Evolutionary conservation across 2,113 vertebrate species (phyloP).

Genomic region (Prochilodus magdalenae): DNA sequence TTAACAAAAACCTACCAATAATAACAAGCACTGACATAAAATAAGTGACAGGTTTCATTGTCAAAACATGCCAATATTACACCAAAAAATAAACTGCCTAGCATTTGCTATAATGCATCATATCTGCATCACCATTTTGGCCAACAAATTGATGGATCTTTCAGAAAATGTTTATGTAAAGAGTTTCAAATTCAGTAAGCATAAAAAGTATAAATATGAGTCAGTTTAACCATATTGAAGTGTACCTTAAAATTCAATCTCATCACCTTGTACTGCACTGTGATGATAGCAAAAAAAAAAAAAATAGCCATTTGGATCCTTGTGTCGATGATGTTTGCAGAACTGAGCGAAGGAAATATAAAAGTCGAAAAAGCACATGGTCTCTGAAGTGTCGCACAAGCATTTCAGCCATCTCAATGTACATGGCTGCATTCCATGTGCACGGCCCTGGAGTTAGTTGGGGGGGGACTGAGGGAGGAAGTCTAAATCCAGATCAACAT

Average conservation of each 20-base stretch:
- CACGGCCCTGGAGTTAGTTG: constrained; percentile 16
- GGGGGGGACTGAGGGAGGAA: constrained; percentile 74
- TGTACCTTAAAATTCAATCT: background rate
- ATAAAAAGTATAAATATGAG: background rate
- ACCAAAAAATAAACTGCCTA: background rate
- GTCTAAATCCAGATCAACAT: constrained; percentile 75
- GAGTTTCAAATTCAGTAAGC: background rate
- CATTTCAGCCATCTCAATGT: constrained; percentile 37
- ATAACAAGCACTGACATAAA: background rate
- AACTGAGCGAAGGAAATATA: constrained; percentile 8
- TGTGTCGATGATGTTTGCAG: background rate
- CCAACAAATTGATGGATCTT: background rate
- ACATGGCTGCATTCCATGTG: constrained; percentile 38
- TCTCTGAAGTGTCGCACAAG: constrained; percentile 27
- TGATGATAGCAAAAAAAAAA: background rate
- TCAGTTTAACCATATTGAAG: background rate
- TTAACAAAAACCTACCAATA: too few species aligned
- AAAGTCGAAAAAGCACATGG: constrained; percentile 14
- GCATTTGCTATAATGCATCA: background rate
- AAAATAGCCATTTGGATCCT: background rate
- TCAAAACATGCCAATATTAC: background rate
- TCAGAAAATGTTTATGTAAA: background rate
- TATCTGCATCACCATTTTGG: background rate
- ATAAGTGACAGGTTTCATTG: background rate
- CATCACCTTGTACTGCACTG: background rate